Evolutionary conservation across 1,140 invertebrate genomes (phyloP).

Genomic region (Capitella teleta): DNA sequence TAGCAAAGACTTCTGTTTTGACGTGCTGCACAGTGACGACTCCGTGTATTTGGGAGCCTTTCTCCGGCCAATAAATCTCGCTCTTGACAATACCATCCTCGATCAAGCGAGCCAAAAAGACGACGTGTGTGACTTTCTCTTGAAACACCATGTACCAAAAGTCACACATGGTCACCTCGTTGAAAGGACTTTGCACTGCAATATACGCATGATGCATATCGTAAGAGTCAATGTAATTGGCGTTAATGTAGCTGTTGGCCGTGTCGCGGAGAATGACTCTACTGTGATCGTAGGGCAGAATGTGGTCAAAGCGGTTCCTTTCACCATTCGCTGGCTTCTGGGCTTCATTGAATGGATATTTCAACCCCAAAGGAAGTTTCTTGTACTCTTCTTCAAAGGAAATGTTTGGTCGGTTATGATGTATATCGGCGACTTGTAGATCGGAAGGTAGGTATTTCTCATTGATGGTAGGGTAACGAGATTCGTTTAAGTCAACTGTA

Average conservation of each 20-base stretch:
- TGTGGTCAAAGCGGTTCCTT: constrained; percentile 32
- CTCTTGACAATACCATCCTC: constrained; percentile 39
- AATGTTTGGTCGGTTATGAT: constrained; percentile 13
- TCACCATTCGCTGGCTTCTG: constrained; percentile 16
- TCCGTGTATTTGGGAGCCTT: constrained; percentile 20
- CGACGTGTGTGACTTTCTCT: constrained; percentile 18
- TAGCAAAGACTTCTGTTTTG: constrained; percentile 21
- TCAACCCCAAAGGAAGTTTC: constrained; percentile 22
- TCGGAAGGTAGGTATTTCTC: constrained; percentile 17
- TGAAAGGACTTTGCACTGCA: constrained; percentile 37
- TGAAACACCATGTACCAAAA: constrained; percentile 39
- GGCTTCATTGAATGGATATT: constrained; percentile 18
- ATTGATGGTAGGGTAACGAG: constrained; percentile 21
- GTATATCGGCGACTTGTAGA: constrained; percentile 6
- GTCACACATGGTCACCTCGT: constrained; percentile 20
- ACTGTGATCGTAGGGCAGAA: constrained; percentile 36
- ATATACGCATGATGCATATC: constrained; percentile 24
- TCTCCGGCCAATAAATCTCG: constrained; percentile 39
- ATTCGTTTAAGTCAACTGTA: constrained; percentile 21
- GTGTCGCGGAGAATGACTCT: constrained; percentile 21
- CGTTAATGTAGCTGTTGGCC: constrained; percentile 86
- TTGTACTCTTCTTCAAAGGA: constrained; percentile 33
- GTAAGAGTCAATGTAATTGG: constrained; percentile 48
- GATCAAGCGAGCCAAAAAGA: constrained; percentile 18
- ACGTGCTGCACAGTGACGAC: constrained; percentile 22